Base-by-base conservation (phyloP, 2,888 invertebrate species). In the Sycophila texana region DNA sequence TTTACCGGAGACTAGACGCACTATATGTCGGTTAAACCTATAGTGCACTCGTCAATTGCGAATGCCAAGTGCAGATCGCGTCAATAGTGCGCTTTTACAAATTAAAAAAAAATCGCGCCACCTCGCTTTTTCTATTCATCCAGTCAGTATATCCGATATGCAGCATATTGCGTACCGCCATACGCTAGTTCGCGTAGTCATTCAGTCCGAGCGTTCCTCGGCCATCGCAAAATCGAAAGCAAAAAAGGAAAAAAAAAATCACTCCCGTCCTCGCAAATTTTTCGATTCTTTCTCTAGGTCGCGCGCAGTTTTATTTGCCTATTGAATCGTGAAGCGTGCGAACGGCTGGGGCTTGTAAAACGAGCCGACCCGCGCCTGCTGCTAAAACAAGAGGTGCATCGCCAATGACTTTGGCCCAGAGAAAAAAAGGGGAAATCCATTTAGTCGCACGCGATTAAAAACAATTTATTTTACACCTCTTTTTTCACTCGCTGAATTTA, bases 311-410 rank as follows among this genome's bases (percentile, higher is more conserved):
- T 72, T 72, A 72, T 72, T 60, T 51, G 51, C 5, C 26, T 51
- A 72, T 61, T 72, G 71, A 72, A 72, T 72, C 60, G 51, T 26
- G 60, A 72, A 74, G 65, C 57, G 74, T 22, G 47, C n/a, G 57
- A 53, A 65, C 26, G 65, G 22, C 5, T 51, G 61, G 61, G 2
- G 55, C 39, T 63, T 74, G 47, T 65, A 74, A 65, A 65, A 5
- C 65, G 74, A 66, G 18, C 18, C 13, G 4, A 26, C 30, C 26
- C 39, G 26, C 26, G 26, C 61, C n/a, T 49, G 39, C 51, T 22
- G 30, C 55, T 60, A 39, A 58, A 71, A 71, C 39, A 58, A 60
- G 10, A 12, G 18, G 47, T 22, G 49, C 66, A 67, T 67, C 53
- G 18, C 16, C 66, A 53, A 67, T 67, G 66, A 67, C 53, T 39